Conservation (phyloP, 2,888 invertebrate species). For the Lepidocyrtoides sp. region DNA sequence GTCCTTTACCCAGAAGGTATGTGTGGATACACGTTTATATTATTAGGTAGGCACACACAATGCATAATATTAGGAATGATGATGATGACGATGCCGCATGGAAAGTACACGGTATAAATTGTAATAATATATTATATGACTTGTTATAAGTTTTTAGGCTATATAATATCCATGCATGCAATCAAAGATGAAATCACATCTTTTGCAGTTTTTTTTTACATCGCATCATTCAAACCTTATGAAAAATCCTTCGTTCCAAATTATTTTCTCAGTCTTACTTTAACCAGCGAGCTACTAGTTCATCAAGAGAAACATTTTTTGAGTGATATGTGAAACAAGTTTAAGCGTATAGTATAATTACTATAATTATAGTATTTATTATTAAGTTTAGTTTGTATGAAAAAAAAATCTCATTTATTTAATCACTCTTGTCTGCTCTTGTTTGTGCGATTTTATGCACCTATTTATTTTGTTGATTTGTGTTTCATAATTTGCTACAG, state of each 20-base stretch:
- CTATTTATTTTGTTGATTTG: too few relatives aligned
- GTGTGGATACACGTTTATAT: conserved; percentile 3
- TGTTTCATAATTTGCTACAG: too few relatives aligned
- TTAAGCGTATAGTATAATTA: conserved; percentile 27
- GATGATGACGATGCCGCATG: conserved; percentile 5
- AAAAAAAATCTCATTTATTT: conserved; percentile 29
- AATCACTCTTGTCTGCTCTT: conserved; percentile 19
- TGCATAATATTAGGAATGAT: conserved; percentile 35
- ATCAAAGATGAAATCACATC: conserved; percentile 63
- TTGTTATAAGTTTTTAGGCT: not conserved
- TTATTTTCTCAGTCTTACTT: conserved; percentile 51
- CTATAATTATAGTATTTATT: conserved; percentile 46
- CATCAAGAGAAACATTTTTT: conserved; percentile 21
- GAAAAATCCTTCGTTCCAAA: conserved; percentile 46
- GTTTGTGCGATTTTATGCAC: conserved; percentile 23
- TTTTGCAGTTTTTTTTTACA: conserved; percentile 40
- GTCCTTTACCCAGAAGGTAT: conserved; percentile 19
- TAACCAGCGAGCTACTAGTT: conserved; percentile 58
- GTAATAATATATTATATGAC: conserved; percentile 12
- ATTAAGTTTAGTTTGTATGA: conserved; percentile 22
- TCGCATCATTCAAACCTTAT: conserved; percentile 41
- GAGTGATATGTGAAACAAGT: conserved; percentile 22
- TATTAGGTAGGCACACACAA: not conserved
- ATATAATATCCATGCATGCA: conserved; percentile 32
- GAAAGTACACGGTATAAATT: not conserved